phyloP scores from a whole-genome alignment of 2,888 invertebrate species.

The Plemyria rubiginata region DNA sequence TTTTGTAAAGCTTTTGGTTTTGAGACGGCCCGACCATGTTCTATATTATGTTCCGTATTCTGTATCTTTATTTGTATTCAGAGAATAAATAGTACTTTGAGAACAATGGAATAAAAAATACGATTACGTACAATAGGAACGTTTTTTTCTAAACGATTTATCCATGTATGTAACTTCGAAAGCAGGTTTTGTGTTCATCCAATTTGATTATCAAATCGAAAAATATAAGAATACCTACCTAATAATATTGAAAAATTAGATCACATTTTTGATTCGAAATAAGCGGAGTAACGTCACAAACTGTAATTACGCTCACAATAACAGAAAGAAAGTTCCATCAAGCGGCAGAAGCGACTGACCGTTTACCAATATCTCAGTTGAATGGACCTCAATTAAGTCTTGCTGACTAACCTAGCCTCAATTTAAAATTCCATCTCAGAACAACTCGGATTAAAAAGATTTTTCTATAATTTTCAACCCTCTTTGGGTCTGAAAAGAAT shows the following conservation, averaged over 20 bases:
- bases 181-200: neutral
- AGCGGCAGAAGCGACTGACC: slow-evolving; percentile 55
- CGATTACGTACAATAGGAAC: too few species aligned
- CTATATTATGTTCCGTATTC: slow-evolving; percentile 4
- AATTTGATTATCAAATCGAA: neutral
- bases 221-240: neutral
- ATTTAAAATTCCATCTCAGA: slow-evolving; percentile 59
- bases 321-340: slow-evolving; percentile 59
- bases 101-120: too few species aligned
- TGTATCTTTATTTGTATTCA: neutral
- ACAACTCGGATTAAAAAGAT: slow-evolving; percentile 54
- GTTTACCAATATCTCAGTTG: slow-evolving; percentile 70
- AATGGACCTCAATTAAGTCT: slow-evolving; percentile 74
- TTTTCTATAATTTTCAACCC: slow-evolving; percentile 59
- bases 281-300: slow-evolving; percentile 45
- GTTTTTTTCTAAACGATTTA: neutral
- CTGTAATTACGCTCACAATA: slow-evolving; percentile 54
- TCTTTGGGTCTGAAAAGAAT: slow-evolving; percentile 35
- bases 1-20: slow-evolving; percentile 49
- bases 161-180: neutral
- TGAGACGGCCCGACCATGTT: slow-evolving; percentile 6
- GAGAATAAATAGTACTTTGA: neutral
- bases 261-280: slow-evolving; percentile 33
- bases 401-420: slow-evolving; percentile 58
- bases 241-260: slow-evolving; percentile 19